Base-by-base conservation (phyloP, 37 sponge, comb jelly and placozoan species). In the Bolinopsis microptera region DNA sequence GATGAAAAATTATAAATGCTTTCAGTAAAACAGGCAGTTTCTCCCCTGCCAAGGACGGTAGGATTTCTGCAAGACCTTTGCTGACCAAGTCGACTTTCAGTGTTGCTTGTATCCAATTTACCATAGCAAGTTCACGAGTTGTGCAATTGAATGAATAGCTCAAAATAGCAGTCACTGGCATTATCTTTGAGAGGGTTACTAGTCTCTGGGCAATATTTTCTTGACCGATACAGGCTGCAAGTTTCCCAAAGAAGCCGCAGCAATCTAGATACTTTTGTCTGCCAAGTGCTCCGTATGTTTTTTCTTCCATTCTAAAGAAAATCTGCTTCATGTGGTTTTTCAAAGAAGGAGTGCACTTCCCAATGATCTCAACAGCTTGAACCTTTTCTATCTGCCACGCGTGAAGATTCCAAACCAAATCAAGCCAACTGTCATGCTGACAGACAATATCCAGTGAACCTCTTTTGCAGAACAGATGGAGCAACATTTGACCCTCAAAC, bases 391-490 rank as follows among this genome's bases (percentile, higher is more conserved):
- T 48, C 28, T 86, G 90, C 90, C 90, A 86, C 3, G 90, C 90
- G 61, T 86, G 90, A 3, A 86, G 90, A 23, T 86, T 86, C 90
- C 90, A 86, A 1, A 86, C 61, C 0, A 86, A 38, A 25, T 86
- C 90, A 35, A 86, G 61, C 90, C 90, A 86, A 27, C 26, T 86
- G 90, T 86, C 90, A 86, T 39, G 30, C 26, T 86, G 90, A 26
- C 61, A 86, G 2, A 86, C 90, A 40, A 86, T 86, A 27, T 86
- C 90, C 32, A 40, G 41, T 2, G 90, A 86, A 9, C 90, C 61
- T 40, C 90, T 1, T 86, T 86, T 86, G 36, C 90, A 86, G 90
- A 41, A 86, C 90, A 86, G 35, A 38, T 86, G 90, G 8, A 86
- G 90, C 30, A 86, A 38, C 9, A 86, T 35, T 38, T 86, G 90